phyloP scores from a whole-genome alignment of 2,797 vertebrate species.

The Peromyscus nudipes region DNA sequence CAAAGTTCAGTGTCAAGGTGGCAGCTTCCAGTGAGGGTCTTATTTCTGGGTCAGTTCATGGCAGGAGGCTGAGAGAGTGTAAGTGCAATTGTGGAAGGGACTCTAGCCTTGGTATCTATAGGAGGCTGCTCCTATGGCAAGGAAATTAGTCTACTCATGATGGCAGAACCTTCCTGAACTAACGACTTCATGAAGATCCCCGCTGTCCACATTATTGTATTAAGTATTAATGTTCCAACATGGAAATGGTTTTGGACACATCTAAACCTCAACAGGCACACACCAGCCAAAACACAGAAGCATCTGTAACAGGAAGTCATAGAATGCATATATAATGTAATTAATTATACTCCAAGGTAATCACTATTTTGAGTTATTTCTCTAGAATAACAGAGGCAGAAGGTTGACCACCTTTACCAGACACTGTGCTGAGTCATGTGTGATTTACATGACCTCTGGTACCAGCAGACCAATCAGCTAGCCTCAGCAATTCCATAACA shows the following conservation, averaged over 20 bases:
- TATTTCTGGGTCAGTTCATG: not conserved
- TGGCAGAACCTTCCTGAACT: not conserved
- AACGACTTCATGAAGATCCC: not conserved
- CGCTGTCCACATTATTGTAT: not conserved
- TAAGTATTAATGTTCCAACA: not conserved
- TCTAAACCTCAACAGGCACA: not conserved
- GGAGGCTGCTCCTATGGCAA: too few relatives aligned
- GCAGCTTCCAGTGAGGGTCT: not conserved
- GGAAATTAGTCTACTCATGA: not conserved
- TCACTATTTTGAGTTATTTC: not conserved
- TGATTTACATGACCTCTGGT: not conserved
- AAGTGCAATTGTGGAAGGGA: not conserved
- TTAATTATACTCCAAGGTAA: not conserved
- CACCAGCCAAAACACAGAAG: not conserved
- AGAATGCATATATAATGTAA: slow-evolving; percentile 44
- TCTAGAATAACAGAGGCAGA: slow-evolving; percentile 1
- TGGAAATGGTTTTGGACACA: not conserved
- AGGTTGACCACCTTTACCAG: not conserved
- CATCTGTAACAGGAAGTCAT: not conserved
- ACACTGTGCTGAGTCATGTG: not conserved
- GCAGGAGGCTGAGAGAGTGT: not conserved
- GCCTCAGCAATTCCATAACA: not conserved
- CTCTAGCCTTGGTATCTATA: not conserved
- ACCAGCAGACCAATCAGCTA: not conserved
- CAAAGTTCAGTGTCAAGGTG: not conserved